These are phyloP conservation scores for Dryobota labecula DNA, from an alignment of 2,888 invertebrate genomes.

Conservation along the genomic window DNA sequence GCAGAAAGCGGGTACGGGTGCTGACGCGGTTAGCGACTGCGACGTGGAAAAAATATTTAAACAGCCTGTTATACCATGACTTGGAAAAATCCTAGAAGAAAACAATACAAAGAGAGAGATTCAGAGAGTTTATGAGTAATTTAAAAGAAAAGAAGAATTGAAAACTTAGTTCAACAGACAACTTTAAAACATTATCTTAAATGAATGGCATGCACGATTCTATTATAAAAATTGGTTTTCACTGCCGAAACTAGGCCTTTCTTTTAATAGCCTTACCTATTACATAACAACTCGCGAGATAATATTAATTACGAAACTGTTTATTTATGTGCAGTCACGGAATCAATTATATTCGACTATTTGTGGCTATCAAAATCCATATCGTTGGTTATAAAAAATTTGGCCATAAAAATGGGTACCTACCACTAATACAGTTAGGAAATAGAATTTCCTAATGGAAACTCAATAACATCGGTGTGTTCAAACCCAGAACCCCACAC, in stretches of 20 bases:
- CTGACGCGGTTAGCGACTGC: neutral
- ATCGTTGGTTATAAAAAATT: neutral
- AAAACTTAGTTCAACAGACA: neutral
- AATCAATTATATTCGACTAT: neutral
- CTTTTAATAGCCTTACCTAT: neutral
- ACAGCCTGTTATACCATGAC: neutral
- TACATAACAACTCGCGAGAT: neutral
- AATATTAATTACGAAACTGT: neutral
- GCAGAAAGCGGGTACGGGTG: slow-evolving; percentile 20
- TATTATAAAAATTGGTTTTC: neutral
- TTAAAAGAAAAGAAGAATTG: neutral
- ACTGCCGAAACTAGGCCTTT: neutral
- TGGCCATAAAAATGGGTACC: neutral
- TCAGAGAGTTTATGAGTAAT: neutral
- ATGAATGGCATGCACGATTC: neutral
- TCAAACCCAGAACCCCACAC: neutral
- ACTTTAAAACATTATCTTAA: neutral
- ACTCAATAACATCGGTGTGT: neutral
- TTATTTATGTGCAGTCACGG: neutral
- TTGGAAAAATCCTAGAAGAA: neutral
- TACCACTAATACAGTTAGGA: neutral
- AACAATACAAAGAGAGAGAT: too few species aligned
- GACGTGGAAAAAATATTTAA: neutral
- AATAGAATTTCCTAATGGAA: neutral
- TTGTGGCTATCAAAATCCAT: neutral